Base-by-base conservation (phyloP, 2,888 invertebrate genomes). In the Muscina levida region DNA sequence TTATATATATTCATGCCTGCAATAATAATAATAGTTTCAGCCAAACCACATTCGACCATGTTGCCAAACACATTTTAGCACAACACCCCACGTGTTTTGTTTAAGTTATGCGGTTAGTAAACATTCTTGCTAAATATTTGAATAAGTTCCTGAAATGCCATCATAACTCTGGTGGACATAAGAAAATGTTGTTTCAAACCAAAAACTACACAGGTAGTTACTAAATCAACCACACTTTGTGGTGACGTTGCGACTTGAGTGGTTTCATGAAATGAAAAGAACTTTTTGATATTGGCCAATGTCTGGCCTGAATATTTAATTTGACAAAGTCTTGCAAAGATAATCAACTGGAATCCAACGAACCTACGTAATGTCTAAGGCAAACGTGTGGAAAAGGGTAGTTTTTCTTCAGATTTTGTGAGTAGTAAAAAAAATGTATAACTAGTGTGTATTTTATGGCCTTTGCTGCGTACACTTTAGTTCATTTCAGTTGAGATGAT, bases 271-370 rank as follows among this genome's bases (percentile, higher is more conserved):
- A n/a, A n/a, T 46, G 15, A 46, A 46, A 46, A 15, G 15, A 15
- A 8, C 46, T 2, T 46, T n/a, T 46, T 46, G 42, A 42, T 42
- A n/a, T 42, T 42, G 42, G 42, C 10, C 42, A 42, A 11, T 42
- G 46, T 15, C 31, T 57, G 57, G 15, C 57, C 31, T 57, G n/a
- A 1, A 56, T 56, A 26, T 57, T 57, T 57, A 57, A 57, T 57
- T 57, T 31, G 31, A 3, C 56, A n/a, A 56, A 26, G 56, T 26
- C 56, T 56, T n/a, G 24, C 56, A 57, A 19, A 46, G 46, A 46
- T 13, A 46, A 15, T 15, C 15, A 46, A 6, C 3, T n/a, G 46
- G n/a, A n/a, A n/a, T n/a, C 46, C 1, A 46, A 15, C 8, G 46
- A 46, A 17, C 17, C 15, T 5, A 46, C 17, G 44, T 44, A n/a